These are phyloP conservation scores for Mythimna loreyi DNA, from an alignment of 2,888 invertebrate genomes.

Conservation along the genomic window DNA sequence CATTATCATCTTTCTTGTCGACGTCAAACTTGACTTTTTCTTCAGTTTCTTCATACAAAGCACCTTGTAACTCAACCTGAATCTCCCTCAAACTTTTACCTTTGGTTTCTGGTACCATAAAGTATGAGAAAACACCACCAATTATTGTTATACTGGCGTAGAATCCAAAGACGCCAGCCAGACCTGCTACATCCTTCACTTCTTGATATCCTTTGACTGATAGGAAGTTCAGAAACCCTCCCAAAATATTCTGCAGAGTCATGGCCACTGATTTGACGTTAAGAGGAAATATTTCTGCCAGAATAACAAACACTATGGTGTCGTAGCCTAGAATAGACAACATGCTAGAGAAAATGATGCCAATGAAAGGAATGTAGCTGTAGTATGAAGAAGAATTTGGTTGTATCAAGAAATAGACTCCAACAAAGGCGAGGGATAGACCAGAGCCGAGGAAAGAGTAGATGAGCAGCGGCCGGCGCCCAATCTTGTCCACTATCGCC, in stretches of 20 bases:
- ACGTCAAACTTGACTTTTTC: constrained; percentile 50
- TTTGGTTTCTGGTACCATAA: constrained; percentile 89
- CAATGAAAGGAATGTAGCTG: constrained; percentile 81
- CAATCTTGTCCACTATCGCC: constrained; percentile 78
- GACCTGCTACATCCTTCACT: constrained; percentile 82
- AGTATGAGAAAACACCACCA: constrained; percentile 84
- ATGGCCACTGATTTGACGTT: constrained; percentile 90
- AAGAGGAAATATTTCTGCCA: constrained; percentile 90
- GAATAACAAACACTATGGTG: constrained; percentile 81
- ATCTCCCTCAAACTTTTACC: constrained; percentile 90
- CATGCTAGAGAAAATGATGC: constrained; percentile 77
- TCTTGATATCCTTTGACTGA: constrained; percentile 88
- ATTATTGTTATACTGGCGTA: constrained; percentile 82
- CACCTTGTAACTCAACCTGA: constrained; percentile 86
- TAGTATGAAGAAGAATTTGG: constrained; percentile 65
- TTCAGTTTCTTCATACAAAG: constrained; percentile 64
- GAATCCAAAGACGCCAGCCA: constrained; percentile 86
- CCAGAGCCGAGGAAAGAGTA: constrained; percentile 80
- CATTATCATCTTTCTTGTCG: too few relatives aligned
- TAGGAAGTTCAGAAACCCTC: constrained; percentile 85
- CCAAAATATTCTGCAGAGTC: constrained; percentile 76
- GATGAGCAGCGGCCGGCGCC: constrained; percentile 86
- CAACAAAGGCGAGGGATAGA: constrained; percentile 68
- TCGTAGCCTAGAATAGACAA: constrained; percentile 83
- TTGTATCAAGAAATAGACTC: constrained; percentile 81